Evolutionary conservation across 2,797 vertebrate genomes (phyloP).

Genomic region (Pantherophis alleghaniensis): DNA sequence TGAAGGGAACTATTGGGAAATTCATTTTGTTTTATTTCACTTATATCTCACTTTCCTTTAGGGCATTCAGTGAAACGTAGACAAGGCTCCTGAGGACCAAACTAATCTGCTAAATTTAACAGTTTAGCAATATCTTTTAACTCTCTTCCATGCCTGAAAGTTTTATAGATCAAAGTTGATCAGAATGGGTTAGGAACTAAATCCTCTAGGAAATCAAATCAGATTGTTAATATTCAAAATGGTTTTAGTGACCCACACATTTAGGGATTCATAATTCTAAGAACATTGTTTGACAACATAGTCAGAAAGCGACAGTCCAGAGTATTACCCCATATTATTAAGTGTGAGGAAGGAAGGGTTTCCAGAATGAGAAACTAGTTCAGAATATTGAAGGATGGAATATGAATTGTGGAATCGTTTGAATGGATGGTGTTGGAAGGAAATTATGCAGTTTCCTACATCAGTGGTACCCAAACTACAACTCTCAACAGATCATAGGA

Average conservation of each 20-base stretch:
- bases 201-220: neutral
- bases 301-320: neutral
- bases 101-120: neutral
- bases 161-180: neutral
- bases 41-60: neutral
- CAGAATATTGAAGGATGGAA: neutral
- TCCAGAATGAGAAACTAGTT: neutral
- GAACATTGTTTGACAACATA: neutral
- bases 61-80: neutral
- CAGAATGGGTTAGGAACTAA: neutral
- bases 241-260: neutral
- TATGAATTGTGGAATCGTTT: neutral
- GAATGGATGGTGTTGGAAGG: neutral
- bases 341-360: neutral
- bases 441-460: neutral
- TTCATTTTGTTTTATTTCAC: constrained; percentile 10
- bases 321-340: too few relatives aligned
- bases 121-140: neutral
- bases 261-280: neutral
- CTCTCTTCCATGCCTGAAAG: neutral
- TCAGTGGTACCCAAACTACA: neutral
- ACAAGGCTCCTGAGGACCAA: neutral
- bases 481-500: neutral
- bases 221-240: neutral
- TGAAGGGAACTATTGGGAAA: neutral